Evolutionary conservation across 2,113 vertebrate species (phyloP), one percentile per base, ranked within the genome.

Genomic region (Chlorodrepanis virens): DNA sequence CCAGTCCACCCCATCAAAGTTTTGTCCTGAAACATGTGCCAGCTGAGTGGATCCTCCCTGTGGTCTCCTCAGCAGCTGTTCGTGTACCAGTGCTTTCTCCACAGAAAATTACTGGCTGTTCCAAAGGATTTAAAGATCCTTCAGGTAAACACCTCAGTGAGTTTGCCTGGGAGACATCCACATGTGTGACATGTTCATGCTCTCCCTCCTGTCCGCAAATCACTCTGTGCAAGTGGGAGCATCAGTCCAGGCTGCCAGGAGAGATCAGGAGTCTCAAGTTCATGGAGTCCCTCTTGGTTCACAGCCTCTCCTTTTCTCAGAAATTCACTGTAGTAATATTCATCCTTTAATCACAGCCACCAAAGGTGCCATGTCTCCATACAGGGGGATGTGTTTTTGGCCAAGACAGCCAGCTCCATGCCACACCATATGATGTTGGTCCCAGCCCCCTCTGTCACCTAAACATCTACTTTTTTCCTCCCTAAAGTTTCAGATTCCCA

Each of bases 201-300:
- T 40, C 12, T 33, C 18, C 5, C 23, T 42, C 45, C 50, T n/a
- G 35, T 53, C 39, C 64, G 37, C 1, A 1, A 1, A n/a, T 37
- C 37, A 5, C n/a, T 53, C 24, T 3, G 1, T 0, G 0, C 2
- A 28, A 72, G 78, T 3, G 35, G 18, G 23, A 56, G 7, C 7
- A 2, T 75, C 2, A 3, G 19, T 8, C 23, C 18, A 45, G 40
- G 31, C 37, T 67, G 60, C 17, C 4, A 3, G 44, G 37, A 40
- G 31, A 24, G 29, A 77, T 27, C 67, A 22, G 54, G 16, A 31
- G n/a, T 8, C 65, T 52, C 37, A 9, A 47, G n/a, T 22, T 27
- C 47, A 2, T 2, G 4, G 50, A 20, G 16, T 53, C 42, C 24
- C 10, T 68, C 12, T 13, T 24, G 6, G 1, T 5, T 54, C 63